phyloP scores from a whole-genome alignment of 2,888 invertebrate species.

The Seira ritae region DNA sequence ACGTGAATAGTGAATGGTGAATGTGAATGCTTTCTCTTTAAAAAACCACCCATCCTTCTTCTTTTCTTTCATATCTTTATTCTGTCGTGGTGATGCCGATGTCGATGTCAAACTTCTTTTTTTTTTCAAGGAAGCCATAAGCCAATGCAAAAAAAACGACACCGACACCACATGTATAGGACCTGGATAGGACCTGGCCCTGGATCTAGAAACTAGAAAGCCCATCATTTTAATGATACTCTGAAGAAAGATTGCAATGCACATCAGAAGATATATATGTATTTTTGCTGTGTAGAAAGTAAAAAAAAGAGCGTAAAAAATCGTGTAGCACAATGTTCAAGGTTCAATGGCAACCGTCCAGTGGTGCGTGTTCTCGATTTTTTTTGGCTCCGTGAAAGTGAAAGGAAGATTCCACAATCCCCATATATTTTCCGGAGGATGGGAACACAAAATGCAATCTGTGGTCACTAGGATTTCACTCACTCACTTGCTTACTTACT shows the following conservation, averaged over 20 bases:
- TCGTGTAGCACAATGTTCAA: slow-evolving; percentile 33
- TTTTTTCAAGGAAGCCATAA: neutral
- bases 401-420: slow-evolving; percentile 43
- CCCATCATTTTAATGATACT: slow-evolving; percentile 16
- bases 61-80: neutral
- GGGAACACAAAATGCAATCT: slow-evolving; percentile 52
- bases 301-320: neutral
- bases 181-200: too few relatives aligned
- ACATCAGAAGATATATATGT: neutral
- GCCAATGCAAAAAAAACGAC: neutral
- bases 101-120: neutral
- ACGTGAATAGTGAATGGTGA: too few relatives aligned
- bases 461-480: slow-evolving; percentile 56
- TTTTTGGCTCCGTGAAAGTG: slow-evolving; percentile 16
- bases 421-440: slow-evolving; percentile 55
- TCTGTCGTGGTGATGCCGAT: neutral
- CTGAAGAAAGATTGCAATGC: neutral
- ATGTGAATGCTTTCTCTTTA: too few relatives aligned
- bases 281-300: neutral
- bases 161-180: neutral
- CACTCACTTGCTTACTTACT: neutral
- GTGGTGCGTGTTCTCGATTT: slow-evolving; percentile 52
- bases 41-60: too few relatives aligned
- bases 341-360: slow-evolving; percentile 64
- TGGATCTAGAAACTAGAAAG: too few relatives aligned